Base-by-base conservation (phyloP, 2,888 invertebrate genomes). In the Nomada lathburiana region DNA sequence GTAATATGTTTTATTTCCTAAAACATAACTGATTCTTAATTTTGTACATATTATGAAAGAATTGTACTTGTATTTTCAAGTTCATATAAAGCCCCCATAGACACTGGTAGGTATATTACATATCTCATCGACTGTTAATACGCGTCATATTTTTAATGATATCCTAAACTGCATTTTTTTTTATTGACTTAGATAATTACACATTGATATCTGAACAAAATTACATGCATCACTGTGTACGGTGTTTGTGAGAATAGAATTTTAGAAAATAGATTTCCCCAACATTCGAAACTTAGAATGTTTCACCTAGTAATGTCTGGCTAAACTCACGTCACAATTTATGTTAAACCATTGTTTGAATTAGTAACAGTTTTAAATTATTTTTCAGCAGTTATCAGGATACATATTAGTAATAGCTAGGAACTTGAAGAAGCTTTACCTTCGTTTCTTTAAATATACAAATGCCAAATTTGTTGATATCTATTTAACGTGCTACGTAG, bases 381-480 rank as follows among this genome's bases (percentile, higher is more conserved):
- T 74, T 80, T 77, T 87, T 83, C 77, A 83, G 79, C 82, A 86
- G 76, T 86, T 86, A 85, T 89, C 85, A 82, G 75, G 80, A 85
- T 87, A 89, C 65, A 79, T 75, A 89, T 84, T 89, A 90, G 85
- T 85, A 88, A 86, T 89, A 91, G 89, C 90, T 92, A 92, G 92
- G 92, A 92, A 92, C 91, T 91, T 92, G 90, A 87, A 88, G 91
- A 91, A 90, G 92, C 89, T 87, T 90, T 91, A 83, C 83, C 78
- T 86, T 83, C 84, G 67, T 77, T 72, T 84, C 84, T 86, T 82
- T 79, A 72, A 81, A 86, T 86, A 81, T 86, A 86, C 81, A 86
- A 82, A 86, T 80, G 83, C 84, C 84, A 74, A 84, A 80, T 83
- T 63, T 72, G 75, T 86, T 78, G 71, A 76, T 86, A 87, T 85